A percentile compares a stretch with the other conserved stretches of the same genome.
Conservation (phyloP, 2,797 vertebrate genomes). For the Mormyrops attenuatus region DNA sequence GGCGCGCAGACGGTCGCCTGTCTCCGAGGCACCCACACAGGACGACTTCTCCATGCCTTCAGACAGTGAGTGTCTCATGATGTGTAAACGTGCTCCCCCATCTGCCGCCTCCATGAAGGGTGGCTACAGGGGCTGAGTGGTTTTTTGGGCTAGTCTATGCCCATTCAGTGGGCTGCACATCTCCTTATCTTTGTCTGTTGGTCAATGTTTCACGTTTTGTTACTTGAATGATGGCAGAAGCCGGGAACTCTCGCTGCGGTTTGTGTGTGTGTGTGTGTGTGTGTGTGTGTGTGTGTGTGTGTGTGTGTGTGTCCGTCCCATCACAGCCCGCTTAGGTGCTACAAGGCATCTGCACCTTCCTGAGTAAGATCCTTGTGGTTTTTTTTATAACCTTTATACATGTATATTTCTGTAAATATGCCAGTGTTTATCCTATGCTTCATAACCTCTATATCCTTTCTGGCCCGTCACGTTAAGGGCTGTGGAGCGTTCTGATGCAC, state of each 20-base stretch:
- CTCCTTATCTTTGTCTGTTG: neutral
- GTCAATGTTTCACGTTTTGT: neutral
- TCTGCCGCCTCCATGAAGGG: neutral
- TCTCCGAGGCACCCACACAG: neutral
- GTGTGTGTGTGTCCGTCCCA: neutral
- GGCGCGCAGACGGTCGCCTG: no score
- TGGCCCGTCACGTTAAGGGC: neutral
- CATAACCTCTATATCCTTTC: slow-evolving; percentile 1
- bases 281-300: no score
- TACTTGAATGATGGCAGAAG: slow-evolving; percentile 5
- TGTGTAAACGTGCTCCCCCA: neutral
- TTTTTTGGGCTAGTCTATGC: neutral
- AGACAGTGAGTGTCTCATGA: neutral
- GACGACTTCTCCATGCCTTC: neutral
- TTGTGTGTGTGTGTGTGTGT: neutral
- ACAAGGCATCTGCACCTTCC: neutral
- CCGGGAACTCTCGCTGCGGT: neutral
- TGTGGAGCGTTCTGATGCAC: neutral
- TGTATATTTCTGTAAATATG: slow-evolving; percentile 18
- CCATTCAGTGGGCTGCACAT: neutral
- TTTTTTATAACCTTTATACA: slow-evolving; percentile 2
- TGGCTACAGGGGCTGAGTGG: neutral
- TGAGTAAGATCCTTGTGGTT: neutral
- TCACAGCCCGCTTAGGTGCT: neutral
- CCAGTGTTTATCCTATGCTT: neutral